These are phyloP conservation scores for Euleptes europaea DNA, from an alignment of 2,113 vertebrate species.

Conservation along the genomic window DNA sequence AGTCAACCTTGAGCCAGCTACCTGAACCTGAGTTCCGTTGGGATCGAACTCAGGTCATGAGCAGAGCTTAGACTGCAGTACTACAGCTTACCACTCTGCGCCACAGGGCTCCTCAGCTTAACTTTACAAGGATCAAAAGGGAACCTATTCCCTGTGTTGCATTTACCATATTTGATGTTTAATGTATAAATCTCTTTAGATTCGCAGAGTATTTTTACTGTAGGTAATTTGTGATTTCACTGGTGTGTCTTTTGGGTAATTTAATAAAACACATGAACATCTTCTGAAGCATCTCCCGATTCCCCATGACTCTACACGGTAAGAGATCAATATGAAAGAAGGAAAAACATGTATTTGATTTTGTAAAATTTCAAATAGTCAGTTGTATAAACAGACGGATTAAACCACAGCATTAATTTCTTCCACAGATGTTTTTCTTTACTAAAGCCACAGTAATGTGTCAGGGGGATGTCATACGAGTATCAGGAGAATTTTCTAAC, in stretches of 20 bases:
- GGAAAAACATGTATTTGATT: background rate
- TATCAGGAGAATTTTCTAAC: conserved; percentile 3
- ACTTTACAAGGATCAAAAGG: background rate
- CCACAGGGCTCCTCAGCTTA: too few species aligned
- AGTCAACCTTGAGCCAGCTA: too few species aligned
- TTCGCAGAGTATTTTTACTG: conserved; percentile 24
- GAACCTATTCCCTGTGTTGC: background rate
- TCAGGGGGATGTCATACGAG: background rate
- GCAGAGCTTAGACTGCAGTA: too few species aligned
- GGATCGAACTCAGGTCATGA: too few species aligned
- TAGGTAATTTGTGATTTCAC: conserved; percentile 17
- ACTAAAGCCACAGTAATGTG: background rate
- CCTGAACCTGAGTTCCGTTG: too few species aligned
- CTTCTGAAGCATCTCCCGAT: conserved; percentile 25
- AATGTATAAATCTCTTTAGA: conserved; percentile 45
- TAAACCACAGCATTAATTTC: background rate
- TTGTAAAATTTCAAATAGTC: background rate
- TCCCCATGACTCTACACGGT: background rate
- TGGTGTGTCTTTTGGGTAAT: background rate
- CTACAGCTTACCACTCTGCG: too few species aligned
- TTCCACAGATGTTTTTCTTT: background rate
- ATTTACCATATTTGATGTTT: conserved; percentile 35
- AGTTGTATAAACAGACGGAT: background rate
- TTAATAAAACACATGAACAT: conserved; percentile 10
- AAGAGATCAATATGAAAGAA: conserved; percentile 8